These are phyloP conservation scores for Drosophila anomalipes DNA, from an alignment of 2,888 invertebrate genomes.

Conservation along the genomic window DNA sequence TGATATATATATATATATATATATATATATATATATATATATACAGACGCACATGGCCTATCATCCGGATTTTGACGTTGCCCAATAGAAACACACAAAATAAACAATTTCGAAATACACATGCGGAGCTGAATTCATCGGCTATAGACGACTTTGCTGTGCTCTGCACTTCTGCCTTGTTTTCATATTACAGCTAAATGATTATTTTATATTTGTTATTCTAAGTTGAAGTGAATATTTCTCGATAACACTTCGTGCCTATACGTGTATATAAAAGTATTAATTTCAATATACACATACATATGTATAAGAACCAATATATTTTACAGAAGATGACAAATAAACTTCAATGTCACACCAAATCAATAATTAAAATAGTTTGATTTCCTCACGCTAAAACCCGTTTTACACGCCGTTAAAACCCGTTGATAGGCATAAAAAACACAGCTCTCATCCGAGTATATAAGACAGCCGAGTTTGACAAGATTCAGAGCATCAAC, in stretches of 20 bases:
- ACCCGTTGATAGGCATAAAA: constrained; percentile 1
- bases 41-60: constrained; percentile 27
- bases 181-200: background rate
- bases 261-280: background rate
- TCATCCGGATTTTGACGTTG: constrained; percentile 45
- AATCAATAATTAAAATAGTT: background rate
- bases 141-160: background rate
- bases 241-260: background rate
- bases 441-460: background rate
- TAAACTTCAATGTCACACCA: background rate
- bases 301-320: background rate
- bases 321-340: background rate
- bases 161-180: background rate
- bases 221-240: background rate
- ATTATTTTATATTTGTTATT: background rate
- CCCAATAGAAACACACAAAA: constrained; percentile 14
- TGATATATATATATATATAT: background rate
- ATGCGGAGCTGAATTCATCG: background rate
- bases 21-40: background rate
- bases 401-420: background rate
- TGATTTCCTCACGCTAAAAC: background rate
- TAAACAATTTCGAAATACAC: constrained; percentile 1
- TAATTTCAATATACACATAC: background rate
- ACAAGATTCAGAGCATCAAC: background rate
- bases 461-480: constrained; percentile 19